A percentile compares a stretch with the other conserved stretches of the same genome.
Evolutionary conservation across 2,888 invertebrate genomes (phyloP).

Genomic region (Parnassius orleans): DNA sequence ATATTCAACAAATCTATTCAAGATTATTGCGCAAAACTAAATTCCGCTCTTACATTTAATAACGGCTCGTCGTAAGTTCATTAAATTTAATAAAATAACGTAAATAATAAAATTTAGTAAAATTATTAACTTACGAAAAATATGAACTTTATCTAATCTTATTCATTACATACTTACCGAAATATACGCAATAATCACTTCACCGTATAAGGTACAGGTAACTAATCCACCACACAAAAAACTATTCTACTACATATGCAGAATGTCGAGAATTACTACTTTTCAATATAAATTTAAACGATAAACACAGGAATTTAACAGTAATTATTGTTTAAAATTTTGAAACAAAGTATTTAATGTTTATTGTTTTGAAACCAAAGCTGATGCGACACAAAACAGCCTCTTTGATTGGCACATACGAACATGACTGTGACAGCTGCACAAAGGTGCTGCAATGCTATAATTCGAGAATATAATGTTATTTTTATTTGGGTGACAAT

Average conservation of each 20-base stretch:
- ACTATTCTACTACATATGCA: conserved; percentile 14
- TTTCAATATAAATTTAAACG: not conserved
- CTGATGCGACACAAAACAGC: conserved; percentile 8
- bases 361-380: conserved; percentile 25
- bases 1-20: too few relatives aligned
- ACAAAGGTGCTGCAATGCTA: not conserved
- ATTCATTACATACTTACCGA: conserved; percentile 15
- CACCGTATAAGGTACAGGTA: conserved; percentile 1
- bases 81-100: too few relatives aligned
- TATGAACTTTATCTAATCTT: too few relatives aligned
- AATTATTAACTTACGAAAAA: too few relatives aligned
- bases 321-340: not conserved
- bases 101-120: too few relatives aligned
- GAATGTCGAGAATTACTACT: conserved; percentile 14
- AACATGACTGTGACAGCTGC: conserved; percentile 11
- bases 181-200: conserved; percentile 19
- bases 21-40: too few relatives aligned
- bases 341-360: conserved; percentile 14
- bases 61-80: too few relatives aligned
- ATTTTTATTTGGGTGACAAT: conserved; percentile 2
- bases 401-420: conserved; percentile 22
- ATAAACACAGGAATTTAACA: not conserved
- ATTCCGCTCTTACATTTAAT: too few relatives aligned
- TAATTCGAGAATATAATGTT: conserved; percentile 18
- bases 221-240: not conserved